These are phyloP conservation scores for Leptopilina clavipes DNA, from an alignment of 1,140 invertebrate species.

Conservation along the genomic window DNA sequence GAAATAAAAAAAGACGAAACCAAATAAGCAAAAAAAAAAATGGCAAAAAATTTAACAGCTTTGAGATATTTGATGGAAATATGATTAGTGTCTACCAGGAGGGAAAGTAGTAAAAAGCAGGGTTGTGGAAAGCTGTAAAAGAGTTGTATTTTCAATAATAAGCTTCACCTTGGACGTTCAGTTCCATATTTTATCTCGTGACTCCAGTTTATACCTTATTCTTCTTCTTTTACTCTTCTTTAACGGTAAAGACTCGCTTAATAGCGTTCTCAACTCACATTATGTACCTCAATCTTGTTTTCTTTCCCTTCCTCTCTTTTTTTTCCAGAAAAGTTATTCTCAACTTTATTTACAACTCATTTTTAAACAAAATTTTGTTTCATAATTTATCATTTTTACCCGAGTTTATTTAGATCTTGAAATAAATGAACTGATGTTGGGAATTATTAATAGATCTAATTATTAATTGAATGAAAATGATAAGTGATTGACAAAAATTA, in stretches of 20 bases:
- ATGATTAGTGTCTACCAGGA: constrained; percentile 8
- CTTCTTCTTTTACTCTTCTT: constrained; percentile 3
- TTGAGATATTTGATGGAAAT: constrained; percentile 17
- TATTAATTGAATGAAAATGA: no score
- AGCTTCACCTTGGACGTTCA: constrained; percentile 22
- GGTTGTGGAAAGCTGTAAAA: constrained; percentile 15
- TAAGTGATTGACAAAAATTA: no score
- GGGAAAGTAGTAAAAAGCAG: constrained; percentile 8
- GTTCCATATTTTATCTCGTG: constrained; percentile 16
- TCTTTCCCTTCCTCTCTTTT: no score
- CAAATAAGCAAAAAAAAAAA: not conserved
- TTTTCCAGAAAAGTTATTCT: no score
- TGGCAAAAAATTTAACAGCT: constrained; percentile 6
- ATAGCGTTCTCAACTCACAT: not conserved
- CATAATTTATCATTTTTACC: no score
- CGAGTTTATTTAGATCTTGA: no score
- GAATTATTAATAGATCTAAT: no score
- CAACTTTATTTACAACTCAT: no score
- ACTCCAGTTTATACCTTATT: constrained; percentile 2
- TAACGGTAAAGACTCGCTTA: not conserved
- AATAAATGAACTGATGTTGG: no score
- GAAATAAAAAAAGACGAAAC: not conserved
- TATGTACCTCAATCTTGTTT: not conserved
- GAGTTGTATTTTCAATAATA: constrained; percentile 30
- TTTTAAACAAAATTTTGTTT: no score